Conservation (phyloP, 2,797 vertebrate species). For the Falco columbarius region DNA sequence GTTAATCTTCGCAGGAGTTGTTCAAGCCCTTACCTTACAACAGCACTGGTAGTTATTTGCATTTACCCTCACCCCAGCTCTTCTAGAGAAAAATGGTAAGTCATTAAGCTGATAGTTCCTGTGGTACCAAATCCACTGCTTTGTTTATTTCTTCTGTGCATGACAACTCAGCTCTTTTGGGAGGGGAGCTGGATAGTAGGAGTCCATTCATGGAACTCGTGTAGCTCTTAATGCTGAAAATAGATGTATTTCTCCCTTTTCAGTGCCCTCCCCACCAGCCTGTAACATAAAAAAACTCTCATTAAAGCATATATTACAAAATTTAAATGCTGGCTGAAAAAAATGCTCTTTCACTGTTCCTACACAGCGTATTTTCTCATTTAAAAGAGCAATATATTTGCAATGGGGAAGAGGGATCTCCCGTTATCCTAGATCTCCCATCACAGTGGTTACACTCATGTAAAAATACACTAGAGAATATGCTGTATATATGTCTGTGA, state of each 20-base stretch:
- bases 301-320: accelerated
- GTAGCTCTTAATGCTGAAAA: background rate
- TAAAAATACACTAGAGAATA: background rate
- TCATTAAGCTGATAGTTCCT: background rate
- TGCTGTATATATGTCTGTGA: background rate
- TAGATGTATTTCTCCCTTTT: background rate
- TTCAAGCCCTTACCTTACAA: background rate
- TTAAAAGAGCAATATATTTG: background rate
- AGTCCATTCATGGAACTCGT: background rate
- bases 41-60: background rate
- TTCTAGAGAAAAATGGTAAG: background rate
- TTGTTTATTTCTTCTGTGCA: background rate
- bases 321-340: background rate
- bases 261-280: background rate
- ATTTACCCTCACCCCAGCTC: background rate
- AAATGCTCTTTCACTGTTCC: background rate
- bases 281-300: background rate
- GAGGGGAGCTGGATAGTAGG: background rate
- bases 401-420: background rate
- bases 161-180: background rate
- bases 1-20: background rate
- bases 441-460: background rate
- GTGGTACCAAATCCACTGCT: background rate
- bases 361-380: background rate
- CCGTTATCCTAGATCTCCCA: background rate